Conservation (phyloP, 2,888 invertebrate genomes). For the Tetanocera ferruginea region DNA sequence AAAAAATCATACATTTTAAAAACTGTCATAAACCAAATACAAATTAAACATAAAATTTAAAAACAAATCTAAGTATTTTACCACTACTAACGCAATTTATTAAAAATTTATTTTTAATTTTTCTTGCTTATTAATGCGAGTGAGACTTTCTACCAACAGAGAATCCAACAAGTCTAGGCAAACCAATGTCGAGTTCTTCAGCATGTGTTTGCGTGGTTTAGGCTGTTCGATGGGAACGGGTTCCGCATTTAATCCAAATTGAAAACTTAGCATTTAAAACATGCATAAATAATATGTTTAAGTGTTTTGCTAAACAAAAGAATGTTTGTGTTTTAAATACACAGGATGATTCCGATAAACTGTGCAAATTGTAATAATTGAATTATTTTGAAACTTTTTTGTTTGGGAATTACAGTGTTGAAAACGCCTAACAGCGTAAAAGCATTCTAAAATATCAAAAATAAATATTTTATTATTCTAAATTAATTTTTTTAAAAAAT, state of each 20-base stretch:
- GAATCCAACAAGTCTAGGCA: not conserved
- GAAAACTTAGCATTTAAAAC: not conserved
- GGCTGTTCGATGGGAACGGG: conserved; percentile 64
- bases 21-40: not conserved
- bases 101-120: not conserved
- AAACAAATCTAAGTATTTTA: not conserved
- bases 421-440: too few relatives aligned
- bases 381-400: conserved; percentile 53
- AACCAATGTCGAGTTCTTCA: conserved; percentile 66
- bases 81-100: not conserved
- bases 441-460: too few relatives aligned
- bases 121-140: not conserved
- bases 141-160: not conserved
- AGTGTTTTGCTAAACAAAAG: not conserved
- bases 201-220: conserved; percentile 69
- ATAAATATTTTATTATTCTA: too few relatives aligned
- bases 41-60: not conserved
- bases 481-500: too few relatives aligned
- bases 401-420: conserved; percentile 64
- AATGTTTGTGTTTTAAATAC: not conserved
- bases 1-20: not conserved
- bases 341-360: conserved; percentile 54
- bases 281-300: not conserved
- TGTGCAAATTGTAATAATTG: conserved; percentile 66
- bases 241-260: conserved; percentile 43